Conservation (phyloP, 2,113 vertebrate genomes). For the Rhinichthys klamathensis region DNA sequence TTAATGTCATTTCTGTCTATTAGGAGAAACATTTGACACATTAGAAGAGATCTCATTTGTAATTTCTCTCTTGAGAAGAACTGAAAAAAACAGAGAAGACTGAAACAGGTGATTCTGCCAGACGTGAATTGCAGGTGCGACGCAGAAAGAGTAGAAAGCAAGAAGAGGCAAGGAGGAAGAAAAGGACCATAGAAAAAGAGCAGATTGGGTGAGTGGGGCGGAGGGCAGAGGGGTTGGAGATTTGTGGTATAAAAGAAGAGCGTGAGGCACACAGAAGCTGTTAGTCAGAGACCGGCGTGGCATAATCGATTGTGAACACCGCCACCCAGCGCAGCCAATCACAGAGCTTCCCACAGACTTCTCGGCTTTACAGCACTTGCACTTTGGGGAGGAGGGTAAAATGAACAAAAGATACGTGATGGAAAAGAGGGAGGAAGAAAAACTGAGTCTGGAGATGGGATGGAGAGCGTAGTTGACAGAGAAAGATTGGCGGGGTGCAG, state of each 20-base stretch:
- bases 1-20: not conserved
- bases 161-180: constrained; percentile 1
- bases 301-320: constrained; percentile 81
- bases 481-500: constrained; percentile 53
- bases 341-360: constrained; percentile 70
- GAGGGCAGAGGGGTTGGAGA: constrained; percentile 61
- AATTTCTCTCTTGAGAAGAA: not conserved
- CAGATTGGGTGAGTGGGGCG: constrained; percentile 26
- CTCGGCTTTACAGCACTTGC: constrained; percentile 74
- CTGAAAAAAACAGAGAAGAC: not conserved
- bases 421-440: constrained; percentile 63
- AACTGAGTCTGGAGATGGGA: constrained; percentile 56
- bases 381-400: constrained; percentile 68
- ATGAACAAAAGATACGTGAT: constrained; percentile 61
- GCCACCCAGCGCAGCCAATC: constrained; percentile 74
- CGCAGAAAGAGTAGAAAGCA: constrained; percentile 26
- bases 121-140: not conserved
- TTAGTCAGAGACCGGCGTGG: constrained; percentile 73
- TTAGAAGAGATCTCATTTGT: not conserved
- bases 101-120: constrained; percentile 10
- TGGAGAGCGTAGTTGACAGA: constrained; percentile 42
- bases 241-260: constrained; percentile 74
- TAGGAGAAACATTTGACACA: not conserved
- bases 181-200: constrained; percentile 26
- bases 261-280: constrained; percentile 75